Percentiles rank a stretch among this genome's conserved stretches.
Evolutionary conservation across 2,888 invertebrate genomes (phyloP).

Genomic region (Luffia ferchaultella): DNA sequence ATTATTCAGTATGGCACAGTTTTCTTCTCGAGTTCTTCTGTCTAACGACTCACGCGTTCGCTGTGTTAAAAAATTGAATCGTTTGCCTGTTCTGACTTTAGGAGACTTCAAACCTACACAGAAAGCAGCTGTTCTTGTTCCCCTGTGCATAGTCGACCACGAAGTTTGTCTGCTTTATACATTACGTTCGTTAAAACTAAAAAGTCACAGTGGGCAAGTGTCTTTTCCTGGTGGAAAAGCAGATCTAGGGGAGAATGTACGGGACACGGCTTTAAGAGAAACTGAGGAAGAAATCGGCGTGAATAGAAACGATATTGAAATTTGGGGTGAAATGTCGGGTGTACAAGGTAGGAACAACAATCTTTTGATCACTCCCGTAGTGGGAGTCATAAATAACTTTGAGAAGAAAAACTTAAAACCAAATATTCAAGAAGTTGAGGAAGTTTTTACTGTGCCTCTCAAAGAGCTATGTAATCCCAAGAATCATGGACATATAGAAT

Average conservation of each 20-base stretch:
- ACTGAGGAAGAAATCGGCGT: conserved; percentile 90
- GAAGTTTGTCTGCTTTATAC: conserved; percentile 85
- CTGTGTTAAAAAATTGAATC: conserved; percentile 66
- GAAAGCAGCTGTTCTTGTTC: conserved; percentile 83
- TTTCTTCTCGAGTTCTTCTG: too few species aligned
- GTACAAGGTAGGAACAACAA: conserved; percentile 38
- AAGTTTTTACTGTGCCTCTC: conserved; percentile 76
- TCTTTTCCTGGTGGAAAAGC: conserved; percentile 87
- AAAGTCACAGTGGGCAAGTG: conserved; percentile 82
- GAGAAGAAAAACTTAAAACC: conserved; percentile 57
- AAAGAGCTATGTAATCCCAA: conserved; percentile 68
- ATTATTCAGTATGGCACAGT: too few species aligned
- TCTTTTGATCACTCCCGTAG: conserved; percentile 74
- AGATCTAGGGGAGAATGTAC: conserved; percentile 69
- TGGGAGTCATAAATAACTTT: conserved; percentile 67
- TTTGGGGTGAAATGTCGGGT: conserved; percentile 69
- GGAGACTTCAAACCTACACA: conserved; percentile 26
- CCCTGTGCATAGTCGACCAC: conserved; percentile 74
- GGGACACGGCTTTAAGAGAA: conserved; percentile 84
- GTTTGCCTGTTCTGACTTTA: conserved; percentile 55
- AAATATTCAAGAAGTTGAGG: conserved; percentile 79
- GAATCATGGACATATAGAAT: conserved; percentile 71
- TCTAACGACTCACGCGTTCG: conserved; percentile 59
- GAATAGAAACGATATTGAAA: conserved; percentile 58
- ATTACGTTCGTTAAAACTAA: conserved; percentile 76